Conservation (phyloP, 2,888 invertebrate species). For the Nysson spinosus region DNA sequence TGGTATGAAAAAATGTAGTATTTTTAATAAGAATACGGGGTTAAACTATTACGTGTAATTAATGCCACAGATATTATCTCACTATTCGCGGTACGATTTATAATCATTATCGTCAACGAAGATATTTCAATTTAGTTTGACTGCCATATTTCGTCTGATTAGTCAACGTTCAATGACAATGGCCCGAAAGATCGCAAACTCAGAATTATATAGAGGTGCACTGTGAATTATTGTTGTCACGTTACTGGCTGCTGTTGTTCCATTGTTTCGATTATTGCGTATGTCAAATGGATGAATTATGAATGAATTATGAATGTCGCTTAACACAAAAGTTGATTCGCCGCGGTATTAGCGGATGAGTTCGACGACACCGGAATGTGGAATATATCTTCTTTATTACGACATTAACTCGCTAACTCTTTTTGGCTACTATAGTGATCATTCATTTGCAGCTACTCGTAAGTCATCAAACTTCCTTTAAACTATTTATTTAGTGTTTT, state of each 20-base stretch:
- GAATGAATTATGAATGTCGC: slow-evolving; percentile 37
- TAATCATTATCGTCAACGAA: not conserved
- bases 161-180: slow-evolving; percentile 30
- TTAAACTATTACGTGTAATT: too few species aligned
- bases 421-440: too few species aligned
- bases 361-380: not conserved
- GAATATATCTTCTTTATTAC: slow-evolving; percentile 1
- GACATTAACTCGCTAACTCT: not conserved
- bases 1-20: too few species aligned
- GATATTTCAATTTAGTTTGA: slow-evolving; percentile 38
- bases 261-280: slow-evolving; percentile 52
- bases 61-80: too few species aligned
- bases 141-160: slow-evolving; percentile 43
- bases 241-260: slow-evolving; percentile 47
- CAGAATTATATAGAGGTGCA: slow-evolving; percentile 34
- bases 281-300: slow-evolving; percentile 35
- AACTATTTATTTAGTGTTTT: too few species aligned
- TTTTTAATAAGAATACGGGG: too few species aligned
- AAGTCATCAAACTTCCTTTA: too few species aligned
- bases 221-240: slow-evolving; percentile 46
- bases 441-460: too few species aligned
- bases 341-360: slow-evolving; percentile 8
- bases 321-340: slow-evolving; percentile 46
- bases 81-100: too few species aligned
- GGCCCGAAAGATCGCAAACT: slow-evolving; percentile 41